Percentiles rank a stretch among this genome's conserved stretches.
These are phyloP conservation scores for Oceanodroma tethys DNA, from an alignment of 2,113 vertebrate species.

Conservation along the genomic window DNA sequence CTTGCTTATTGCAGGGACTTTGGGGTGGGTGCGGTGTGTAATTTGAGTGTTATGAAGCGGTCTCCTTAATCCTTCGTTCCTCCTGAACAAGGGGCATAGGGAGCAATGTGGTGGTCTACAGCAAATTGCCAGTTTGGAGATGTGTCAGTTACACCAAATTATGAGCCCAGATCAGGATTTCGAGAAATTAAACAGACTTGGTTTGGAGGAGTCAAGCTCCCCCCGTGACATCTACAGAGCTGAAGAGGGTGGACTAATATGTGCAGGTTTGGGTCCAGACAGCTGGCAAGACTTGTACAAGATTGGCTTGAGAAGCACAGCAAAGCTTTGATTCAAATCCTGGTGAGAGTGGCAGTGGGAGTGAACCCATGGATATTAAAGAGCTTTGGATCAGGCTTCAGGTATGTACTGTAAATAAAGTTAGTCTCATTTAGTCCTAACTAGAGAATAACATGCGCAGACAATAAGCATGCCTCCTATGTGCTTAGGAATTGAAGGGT, in stretches of 20 bases:
- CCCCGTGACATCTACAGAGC: neutral
- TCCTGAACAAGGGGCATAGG: neutral
- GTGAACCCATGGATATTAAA: neutral
- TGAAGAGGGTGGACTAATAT: neutral
- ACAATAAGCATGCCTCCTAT: neutral
- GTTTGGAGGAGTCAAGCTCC: neutral
- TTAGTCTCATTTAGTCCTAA: neutral
- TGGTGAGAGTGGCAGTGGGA: neutral
- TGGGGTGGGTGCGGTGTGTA: rapidly evolving
- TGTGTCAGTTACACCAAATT: neutral
- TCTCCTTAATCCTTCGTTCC: neutral
- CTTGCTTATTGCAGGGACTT: neutral
- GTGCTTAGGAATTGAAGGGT: neutral
- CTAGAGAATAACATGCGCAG: neutral
- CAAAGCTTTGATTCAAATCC: neutral
- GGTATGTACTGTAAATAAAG: neutral
- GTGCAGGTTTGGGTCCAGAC: neutral
- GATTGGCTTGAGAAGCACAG: neutral
- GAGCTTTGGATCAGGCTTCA: neutral
- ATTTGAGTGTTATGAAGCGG: neutral
- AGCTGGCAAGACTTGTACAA: neutral
- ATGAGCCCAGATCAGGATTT: neutral
- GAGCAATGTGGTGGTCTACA: neutral
- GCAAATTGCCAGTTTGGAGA: neutral
- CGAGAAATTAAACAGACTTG: neutral